Evolutionary conservation across 2,113 vertebrate genomes (phyloP).

Genomic region (Chamaetylas fuelleborni): DNA sequence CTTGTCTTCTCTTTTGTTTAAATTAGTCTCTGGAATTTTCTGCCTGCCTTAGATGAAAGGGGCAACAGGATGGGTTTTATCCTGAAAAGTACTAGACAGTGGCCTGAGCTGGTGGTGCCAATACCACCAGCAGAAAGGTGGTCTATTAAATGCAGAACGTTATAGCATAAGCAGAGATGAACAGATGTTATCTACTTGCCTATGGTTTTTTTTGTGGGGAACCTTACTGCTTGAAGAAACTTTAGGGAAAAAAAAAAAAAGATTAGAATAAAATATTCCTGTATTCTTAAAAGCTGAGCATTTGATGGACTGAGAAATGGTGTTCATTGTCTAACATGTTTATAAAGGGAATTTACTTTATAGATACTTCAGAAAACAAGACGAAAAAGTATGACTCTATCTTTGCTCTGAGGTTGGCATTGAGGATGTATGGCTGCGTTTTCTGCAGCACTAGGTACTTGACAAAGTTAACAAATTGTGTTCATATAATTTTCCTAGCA

Average conservation of each 20-base stretch:
- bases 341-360: background rate
- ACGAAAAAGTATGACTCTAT: background rate
- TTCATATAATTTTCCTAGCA: background rate
- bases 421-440: background rate
- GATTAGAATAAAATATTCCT: background rate
- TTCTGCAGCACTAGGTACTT: background rate
- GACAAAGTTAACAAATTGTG: background rate
- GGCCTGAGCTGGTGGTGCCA: background rate
- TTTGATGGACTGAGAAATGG: background rate
- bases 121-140: background rate
- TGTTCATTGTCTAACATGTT: background rate
- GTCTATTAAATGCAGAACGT: background rate
- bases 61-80: background rate
- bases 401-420: background rate
- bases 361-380: background rate
- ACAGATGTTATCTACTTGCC: background rate
- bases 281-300: background rate
- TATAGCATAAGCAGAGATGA: background rate
- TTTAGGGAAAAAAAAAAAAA: background rate
- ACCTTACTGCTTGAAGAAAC: background rate
- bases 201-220: background rate
- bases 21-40: background rate
- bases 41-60: background rate
- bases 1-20: background rate
- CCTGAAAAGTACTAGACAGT: background rate